Conservation (phyloP, 2,113 vertebrate species). For the Microtus richardsoni region DNA sequence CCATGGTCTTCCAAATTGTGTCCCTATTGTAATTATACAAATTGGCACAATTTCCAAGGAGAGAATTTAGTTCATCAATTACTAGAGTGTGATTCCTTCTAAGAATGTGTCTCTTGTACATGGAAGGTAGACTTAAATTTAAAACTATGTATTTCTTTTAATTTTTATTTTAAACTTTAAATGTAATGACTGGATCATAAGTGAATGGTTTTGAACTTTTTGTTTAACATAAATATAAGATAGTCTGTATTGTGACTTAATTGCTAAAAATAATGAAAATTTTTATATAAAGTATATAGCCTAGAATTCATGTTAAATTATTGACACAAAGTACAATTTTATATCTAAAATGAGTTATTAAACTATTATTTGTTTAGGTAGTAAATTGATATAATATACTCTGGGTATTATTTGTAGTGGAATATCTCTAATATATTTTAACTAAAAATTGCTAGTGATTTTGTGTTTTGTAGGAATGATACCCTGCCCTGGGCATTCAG, state of each 20-base stretch:
- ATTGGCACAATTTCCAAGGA: background rate
- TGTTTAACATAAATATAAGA: background rate
- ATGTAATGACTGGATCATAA: background rate
- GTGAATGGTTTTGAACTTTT: background rate
- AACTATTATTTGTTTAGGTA: background rate
- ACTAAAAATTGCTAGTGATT: background rate
- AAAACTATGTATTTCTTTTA: background rate
- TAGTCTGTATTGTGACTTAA: background rate
- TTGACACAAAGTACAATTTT: background rate
- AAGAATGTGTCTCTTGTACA: background rate
- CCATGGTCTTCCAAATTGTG: background rate
- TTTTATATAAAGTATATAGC: background rate
- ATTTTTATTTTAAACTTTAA: background rate
- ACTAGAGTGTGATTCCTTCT: background rate
- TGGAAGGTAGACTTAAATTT: background rate
- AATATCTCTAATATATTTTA: background rate
- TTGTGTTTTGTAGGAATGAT: background rate
- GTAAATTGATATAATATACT: background rate
- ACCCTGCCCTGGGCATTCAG: background rate
- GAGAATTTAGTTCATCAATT: background rate
- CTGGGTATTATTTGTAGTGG: background rate
- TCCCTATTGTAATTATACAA: slow-evolving; percentile 18
- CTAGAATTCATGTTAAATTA: background rate
- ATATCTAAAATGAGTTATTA: background rate
- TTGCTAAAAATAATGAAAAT: background rate